A percentile compares a stretch with the other conserved stretches of the same genome.
phyloP scores from a whole-genome alignment of 1,140 invertebrate genomes.

The Aphelenchoides avenae region DNA sequence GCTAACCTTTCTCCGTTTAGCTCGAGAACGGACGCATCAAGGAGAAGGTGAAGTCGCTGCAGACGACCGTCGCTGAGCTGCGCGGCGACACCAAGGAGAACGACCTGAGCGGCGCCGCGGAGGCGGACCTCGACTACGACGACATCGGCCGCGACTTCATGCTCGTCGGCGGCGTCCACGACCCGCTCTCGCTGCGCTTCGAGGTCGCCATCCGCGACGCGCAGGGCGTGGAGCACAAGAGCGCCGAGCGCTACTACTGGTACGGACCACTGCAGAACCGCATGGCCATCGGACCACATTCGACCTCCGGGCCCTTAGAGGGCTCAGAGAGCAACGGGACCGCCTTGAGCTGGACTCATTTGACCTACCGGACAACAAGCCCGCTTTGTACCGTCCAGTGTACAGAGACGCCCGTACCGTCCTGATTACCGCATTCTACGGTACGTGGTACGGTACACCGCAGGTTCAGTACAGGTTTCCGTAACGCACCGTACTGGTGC shows the following conservation, averaged over 20 bases:
- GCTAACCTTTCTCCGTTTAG: constrained; percentile 34
- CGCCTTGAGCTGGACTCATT: too few species aligned
- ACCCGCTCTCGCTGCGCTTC: constrained; percentile 33
- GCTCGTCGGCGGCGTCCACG: constrained; percentile 47
- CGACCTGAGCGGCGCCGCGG: constrained; percentile 22
- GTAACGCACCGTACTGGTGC: too few species aligned
- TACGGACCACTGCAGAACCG: too few species aligned
- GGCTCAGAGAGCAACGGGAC: too few species aligned
- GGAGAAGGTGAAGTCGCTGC: constrained; percentile 43
- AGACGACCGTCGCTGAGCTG: constrained; percentile 33
- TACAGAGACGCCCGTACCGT: too few species aligned
- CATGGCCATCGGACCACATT: too few species aligned
- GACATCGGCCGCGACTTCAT: constrained; percentile 49
- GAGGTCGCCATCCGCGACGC: constrained; percentile 38
- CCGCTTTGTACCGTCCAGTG: too few species aligned
- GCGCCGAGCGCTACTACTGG: constrained; percentile 53
- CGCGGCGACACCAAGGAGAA: constrained; percentile 18
- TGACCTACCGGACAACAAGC: too few species aligned
- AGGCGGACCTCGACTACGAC: constrained; percentile 47
- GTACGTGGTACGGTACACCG: too few species aligned
- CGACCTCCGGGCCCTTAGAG: too few species aligned
- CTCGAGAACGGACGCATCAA: constrained; percentile 47
- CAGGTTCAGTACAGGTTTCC: too few species aligned
- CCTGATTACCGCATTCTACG: too few species aligned
- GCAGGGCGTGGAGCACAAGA: constrained; percentile 49